Percentiles rank a stretch among this genome's conserved stretches.
Conservation (phyloP, 1,140 invertebrate species). For the Zaprionus ghesquierei region DNA sequence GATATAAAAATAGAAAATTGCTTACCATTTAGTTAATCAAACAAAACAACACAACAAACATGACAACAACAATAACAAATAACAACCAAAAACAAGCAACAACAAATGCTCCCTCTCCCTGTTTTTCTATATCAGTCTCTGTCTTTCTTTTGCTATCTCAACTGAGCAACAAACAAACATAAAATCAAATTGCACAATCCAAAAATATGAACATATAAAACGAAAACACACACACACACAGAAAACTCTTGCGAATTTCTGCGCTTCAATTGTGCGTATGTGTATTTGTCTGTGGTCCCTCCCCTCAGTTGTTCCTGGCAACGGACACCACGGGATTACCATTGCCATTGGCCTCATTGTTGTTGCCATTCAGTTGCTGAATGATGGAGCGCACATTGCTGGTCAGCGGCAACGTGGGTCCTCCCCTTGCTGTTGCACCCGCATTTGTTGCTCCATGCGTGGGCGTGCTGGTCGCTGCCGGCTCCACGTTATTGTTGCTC, state of each 20-base stretch:
- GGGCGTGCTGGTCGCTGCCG: not conserved
- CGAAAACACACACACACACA: not conserved
- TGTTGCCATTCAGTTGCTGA: constrained; percentile 64
- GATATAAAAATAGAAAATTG: constrained; percentile 69
- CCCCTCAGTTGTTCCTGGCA: constrained; percentile 36
- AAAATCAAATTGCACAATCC: constrained; percentile 21
- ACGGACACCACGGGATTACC: constrained; percentile 38
- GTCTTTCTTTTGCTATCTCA: not conserved
- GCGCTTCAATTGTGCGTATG: constrained; percentile 1
- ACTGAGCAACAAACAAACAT: constrained; percentile 35
- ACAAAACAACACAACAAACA: constrained; percentile 73
- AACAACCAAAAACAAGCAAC: constrained; percentile 49
- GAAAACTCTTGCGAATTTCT: constrained; percentile 34
- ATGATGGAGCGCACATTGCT: constrained; percentile 77
- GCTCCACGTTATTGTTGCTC: constrained; percentile 56
- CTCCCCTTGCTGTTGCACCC: not conserved
- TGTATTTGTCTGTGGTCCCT: not conserved
- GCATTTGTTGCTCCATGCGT: not conserved
- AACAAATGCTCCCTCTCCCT: constrained; percentile 16
- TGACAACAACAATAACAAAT: constrained; percentile 64
- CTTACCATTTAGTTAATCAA: constrained; percentile 78
- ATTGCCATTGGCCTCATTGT: constrained; percentile 46
- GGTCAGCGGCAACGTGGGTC: constrained; percentile 51
- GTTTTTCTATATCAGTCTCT: not conserved
- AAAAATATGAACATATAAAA: constrained; percentile 20